A percentile compares a stretch with the other conserved stretches of the same genome.
Conservation (phyloP, 2,888 invertebrate species). For the Cryptocephalus moraei region DNA sequence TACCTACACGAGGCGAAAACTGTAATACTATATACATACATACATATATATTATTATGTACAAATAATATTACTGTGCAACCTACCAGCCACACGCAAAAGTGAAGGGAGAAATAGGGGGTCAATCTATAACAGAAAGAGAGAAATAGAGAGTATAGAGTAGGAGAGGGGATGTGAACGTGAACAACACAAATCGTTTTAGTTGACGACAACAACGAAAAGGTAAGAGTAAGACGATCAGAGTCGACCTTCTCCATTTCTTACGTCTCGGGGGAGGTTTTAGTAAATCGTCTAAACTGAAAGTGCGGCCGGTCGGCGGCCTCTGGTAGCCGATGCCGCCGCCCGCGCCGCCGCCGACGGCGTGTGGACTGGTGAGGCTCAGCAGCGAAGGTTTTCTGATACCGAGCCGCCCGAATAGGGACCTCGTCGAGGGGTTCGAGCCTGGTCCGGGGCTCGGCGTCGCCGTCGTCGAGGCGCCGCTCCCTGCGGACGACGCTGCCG, state of each 20-base stretch:
- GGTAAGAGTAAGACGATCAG: neutral
- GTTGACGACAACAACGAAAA: too few relatives aligned
- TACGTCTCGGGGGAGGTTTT: slow-evolving; percentile 74
- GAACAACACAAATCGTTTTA: too few relatives aligned
- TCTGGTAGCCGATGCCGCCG: neutral
- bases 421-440: slow-evolving; percentile 41
- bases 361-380: slow-evolving; percentile 65
- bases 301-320: slow-evolving; percentile 62
- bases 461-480: slow-evolving; percentile 24
- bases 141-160: slow-evolving; percentile 8
- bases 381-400: slow-evolving; percentile 79
- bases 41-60: slow-evolving; percentile 6
- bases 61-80: slow-evolving; percentile 30
- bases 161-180: neutral
- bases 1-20: too few relatives aligned
- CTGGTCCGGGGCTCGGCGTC: slow-evolving; percentile 36
- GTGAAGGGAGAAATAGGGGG: slow-evolving; percentile 25
- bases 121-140: slow-evolving; percentile 20
- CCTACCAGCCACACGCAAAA: slow-evolving; percentile 43
- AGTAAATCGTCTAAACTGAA: slow-evolving; percentile 84
- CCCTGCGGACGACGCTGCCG: neutral
- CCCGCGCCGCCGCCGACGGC: slow-evolving; percentile 29
- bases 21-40: too few relatives aligned
- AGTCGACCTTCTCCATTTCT: slow-evolving; percentile 30
- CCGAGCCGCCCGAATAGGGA: slow-evolving; percentile 74